Evolutionary conservation across 2,888 invertebrate genomes (phyloP), one percentile per base, ranked within the genome.

Genomic region (Nephrotoma appendiculata): DNA sequence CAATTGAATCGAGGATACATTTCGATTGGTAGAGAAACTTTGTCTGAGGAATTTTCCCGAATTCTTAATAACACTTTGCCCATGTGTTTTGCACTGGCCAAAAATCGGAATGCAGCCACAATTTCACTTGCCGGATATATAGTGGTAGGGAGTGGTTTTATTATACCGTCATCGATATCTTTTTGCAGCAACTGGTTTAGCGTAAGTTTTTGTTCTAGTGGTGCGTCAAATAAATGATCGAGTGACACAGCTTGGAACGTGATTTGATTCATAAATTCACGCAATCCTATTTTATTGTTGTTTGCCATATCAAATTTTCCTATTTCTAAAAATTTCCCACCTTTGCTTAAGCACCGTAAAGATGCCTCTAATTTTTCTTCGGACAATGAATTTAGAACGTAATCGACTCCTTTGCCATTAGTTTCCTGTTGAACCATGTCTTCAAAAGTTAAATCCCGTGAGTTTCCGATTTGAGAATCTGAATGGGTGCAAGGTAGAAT

Each of bases 381-480:
- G 0, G 98, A 95, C 83, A 99, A 92, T 0, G 98, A 98, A 91
- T 99, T 99, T 7, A 98, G 92, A 12, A 99, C 96, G 86, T 98
- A 92, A 90, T 99, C 97, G 0, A 99, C 98, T 52, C 98, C 98
- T 88, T 93, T 93, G 9, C 98, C 98, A 7, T 95, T 93, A 0
- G 98, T 98, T 89, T 95, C 94, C 85, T 93, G 93, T 89, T 95
- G 93, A 87, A 99, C 94, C 94, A 98, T 95, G 88, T 95, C 94
- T 90, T 98, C 98, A 91, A 99, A 99, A 0, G 95, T 94, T 0
- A 95, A 93, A 90, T 98, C 96, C 89, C 97, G 94, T 7, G 98
- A 97, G 91, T 98, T 97, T 31, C 97, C 96, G 89, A 99, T 97
- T 90, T 97, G 94, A 83, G 9, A 44, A 19, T 85, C 85, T 19